Percentiles rank a stretch among this genome's conserved stretches.
These are phyloP conservation scores for Suillia variegata DNA, from an alignment of 2,888 invertebrate genomes.

Conservation along the genomic window DNA sequence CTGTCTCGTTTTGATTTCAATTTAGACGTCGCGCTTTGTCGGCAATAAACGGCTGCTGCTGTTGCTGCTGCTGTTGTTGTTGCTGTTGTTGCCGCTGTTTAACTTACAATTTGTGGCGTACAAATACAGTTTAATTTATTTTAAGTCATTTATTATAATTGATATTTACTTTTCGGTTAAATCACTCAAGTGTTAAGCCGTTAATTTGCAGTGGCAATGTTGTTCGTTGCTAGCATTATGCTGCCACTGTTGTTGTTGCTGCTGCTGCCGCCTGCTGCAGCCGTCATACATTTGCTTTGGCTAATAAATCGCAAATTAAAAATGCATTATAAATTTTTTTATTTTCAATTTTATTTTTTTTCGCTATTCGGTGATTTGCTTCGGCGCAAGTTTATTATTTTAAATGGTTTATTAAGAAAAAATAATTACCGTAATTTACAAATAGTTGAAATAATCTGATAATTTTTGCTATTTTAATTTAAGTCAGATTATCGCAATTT, in stretches of 20 bases:
- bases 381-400: background rate
- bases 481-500: too few species aligned
- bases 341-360: background rate
- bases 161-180: slow-evolving; percentile 21
- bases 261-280: slow-evolving; percentile 1
- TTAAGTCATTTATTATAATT: slow-evolving; percentile 25
- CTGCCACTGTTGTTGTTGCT: background rate
- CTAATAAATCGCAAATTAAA: background rate
- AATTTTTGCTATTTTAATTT: too few species aligned
- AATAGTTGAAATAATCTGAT: too few species aligned
- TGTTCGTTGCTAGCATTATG: background rate
- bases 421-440: too few species aligned
- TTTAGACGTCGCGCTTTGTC: background rate
- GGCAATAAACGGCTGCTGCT: too few species aligned
- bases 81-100: background rate
- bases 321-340: background rate
- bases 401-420: background rate
- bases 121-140: slow-evolving; percentile 24
- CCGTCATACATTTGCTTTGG: background rate
- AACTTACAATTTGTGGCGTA: slow-evolving; percentile 10
- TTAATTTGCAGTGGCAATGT: background rate
- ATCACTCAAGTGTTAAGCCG: slow-evolving; percentile 24
- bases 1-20: background rate
- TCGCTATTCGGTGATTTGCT: too few species aligned
- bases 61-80: slow-evolving; percentile 5